Evolutionary conservation across 1,140 invertebrate genomes (phyloP).

Genomic region (Macrotrachela quadricornifera): DNA sequence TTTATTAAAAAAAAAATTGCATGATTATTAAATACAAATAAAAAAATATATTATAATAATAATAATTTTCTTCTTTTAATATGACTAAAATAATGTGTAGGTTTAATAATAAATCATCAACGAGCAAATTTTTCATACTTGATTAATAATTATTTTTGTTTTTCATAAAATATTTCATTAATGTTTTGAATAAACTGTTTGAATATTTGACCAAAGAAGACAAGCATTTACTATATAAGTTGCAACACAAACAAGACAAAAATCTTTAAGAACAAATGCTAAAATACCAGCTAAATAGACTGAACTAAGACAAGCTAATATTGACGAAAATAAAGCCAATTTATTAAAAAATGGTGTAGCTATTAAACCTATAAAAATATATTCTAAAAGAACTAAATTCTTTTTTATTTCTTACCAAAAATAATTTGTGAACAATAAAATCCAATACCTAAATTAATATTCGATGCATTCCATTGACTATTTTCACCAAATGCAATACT

Average conservation of each 20-base stretch:
- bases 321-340: constrained; percentile 34
- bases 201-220: too few species aligned
- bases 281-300: constrained; percentile 51
- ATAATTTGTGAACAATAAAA: constrained; percentile 42
- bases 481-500: constrained; percentile 32
- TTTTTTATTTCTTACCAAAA: constrained; percentile 33
- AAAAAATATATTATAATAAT: too few species aligned
- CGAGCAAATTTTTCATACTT: too few species aligned
- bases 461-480: constrained; percentile 43
- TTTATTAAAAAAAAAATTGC: too few species aligned
- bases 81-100: too few species aligned
- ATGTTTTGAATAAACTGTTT: too few species aligned
- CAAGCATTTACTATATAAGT: constrained; percentile 47
- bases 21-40: too few species aligned
- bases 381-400: constrained; percentile 17
- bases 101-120: too few species aligned
- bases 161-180: too few species aligned
- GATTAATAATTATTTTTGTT: too few species aligned
- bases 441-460: constrained; percentile 45
- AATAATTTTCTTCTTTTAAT: too few species aligned
- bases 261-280: constrained; percentile 42
- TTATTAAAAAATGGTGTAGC: constrained; percentile 22
- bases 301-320: constrained; percentile 39
- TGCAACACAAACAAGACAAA: constrained; percentile 52
- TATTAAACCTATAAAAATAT: constrained; percentile 5